Conservation (phyloP, 2,888 invertebrate genomes). For the Tolmerus cingulatus region DNA sequence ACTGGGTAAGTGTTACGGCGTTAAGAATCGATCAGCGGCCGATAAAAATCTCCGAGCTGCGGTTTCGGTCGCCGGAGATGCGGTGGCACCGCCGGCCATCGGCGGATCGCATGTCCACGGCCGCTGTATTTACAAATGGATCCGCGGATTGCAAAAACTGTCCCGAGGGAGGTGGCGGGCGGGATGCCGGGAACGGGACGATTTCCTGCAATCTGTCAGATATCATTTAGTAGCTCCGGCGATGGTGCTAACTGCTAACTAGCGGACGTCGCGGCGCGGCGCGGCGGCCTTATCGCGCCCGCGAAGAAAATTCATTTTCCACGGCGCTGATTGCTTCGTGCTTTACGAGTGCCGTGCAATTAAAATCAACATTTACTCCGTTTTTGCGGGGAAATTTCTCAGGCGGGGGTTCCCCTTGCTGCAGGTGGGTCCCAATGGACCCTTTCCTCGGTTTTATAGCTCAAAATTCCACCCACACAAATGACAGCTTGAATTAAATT, state of each 20-base stretch:
- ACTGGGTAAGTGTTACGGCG: conserved; percentile 40
- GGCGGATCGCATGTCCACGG: not conserved
- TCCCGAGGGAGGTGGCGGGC: not conserved
- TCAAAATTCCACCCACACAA: not conserved
- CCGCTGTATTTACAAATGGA: not conserved
- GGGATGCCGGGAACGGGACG: not conserved
- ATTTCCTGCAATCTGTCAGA: not conserved
- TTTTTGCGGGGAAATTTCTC: not conserved
- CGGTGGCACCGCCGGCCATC: not conserved
- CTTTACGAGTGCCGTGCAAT: not conserved
- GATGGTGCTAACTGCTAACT: not conserved
- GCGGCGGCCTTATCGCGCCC: not conserved
- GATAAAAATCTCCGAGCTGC: not conserved
- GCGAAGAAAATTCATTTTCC: not conserved
- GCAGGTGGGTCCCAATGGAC: not conserved
- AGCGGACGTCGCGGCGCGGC: not conserved
- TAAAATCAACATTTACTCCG: not conserved
- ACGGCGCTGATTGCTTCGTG: not conserved
- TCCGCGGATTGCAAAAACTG: not conserved
- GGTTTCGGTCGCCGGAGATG: not conserved
- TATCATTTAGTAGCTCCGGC: not conserved
- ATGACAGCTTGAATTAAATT: not conserved
- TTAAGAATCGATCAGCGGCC: conserved; percentile 7
- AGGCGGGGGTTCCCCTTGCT: not conserved
- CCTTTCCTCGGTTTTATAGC: not conserved